Evolutionary conservation across 2,888 invertebrate genomes (phyloP), one percentile per base, ranked within the genome.

Genomic region (Pristionchus japonicus): DNA sequence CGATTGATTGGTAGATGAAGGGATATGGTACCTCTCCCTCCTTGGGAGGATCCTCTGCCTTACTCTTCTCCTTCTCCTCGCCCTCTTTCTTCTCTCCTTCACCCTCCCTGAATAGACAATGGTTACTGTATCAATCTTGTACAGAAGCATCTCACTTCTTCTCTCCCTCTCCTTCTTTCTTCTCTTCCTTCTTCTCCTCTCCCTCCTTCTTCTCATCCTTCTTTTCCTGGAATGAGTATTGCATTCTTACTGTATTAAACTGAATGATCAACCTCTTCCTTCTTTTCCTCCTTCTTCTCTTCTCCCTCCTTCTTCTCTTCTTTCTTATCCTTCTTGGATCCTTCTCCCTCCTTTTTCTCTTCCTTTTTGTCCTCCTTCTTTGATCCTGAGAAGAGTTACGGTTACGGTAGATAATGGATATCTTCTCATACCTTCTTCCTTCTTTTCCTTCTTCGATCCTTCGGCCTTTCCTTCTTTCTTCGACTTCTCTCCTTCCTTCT

Each of bases 1-100:
- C 52, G 52, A 52, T 52, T 52, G 52, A 52, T 15, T 49, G 27
- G 7, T 40, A 40, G 40, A 74, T 37, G 17, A 40, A 20, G 37
- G 17, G 37, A 7, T 74, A 27, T n/a, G 52, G 49, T 52, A n/a
- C 31, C 40, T 82, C 31, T 49, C 37, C 37, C 27, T 52, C 49
- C 83, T 83, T 47, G 23, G 34, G 40, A 34, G 47, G 37, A 31
- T 74, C 74, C 13, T 74, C 74, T 40, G 20, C 74, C 40, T 74
- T 74, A 20, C 74, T 74, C 74, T 74, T 74, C 40, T 74, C 74
- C 40, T 74, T 74, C 74, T 74, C 74, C 23, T 74, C 74, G 11
- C 74, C 74, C 11, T 74, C 74, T 40, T 74, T 74, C 84, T 61
- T 61, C 40, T 74, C 74, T 40, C 74, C 74, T 49, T 82, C 82